Conservation (phyloP, 1,140 invertebrate genomes). For the Drosophila cardini region DNA sequence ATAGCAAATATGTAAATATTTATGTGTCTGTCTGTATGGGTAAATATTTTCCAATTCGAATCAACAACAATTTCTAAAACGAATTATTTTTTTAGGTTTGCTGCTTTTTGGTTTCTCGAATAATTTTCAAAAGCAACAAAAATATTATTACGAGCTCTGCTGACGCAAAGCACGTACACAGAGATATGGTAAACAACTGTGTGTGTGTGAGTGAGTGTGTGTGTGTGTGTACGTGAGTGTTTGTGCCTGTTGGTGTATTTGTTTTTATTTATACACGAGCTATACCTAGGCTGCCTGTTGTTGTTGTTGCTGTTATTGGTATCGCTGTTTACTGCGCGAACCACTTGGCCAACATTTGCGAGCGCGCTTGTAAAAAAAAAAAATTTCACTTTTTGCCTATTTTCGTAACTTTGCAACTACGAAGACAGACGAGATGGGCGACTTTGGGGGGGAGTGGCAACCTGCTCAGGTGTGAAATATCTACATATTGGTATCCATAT, state of each 20-base stretch:
- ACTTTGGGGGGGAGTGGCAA: constrained; percentile 28
- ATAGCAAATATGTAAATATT: constrained; percentile 2
- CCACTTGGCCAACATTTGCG: constrained; percentile 52
- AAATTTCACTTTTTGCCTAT: constrained; percentile 81
- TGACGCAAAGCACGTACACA: constrained; percentile 77
- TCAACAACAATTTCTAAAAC: constrained; percentile 48
- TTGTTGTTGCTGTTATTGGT: constrained; percentile 34
- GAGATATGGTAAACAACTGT: constrained; percentile 29
- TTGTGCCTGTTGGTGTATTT: constrained; percentile 33
- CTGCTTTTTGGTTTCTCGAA: constrained; percentile 24
- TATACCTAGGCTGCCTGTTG: constrained; percentile 38
- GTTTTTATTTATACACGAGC: constrained; percentile 52
- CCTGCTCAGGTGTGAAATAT: constrained; percentile 66
- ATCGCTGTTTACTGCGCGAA: constrained; percentile 22
- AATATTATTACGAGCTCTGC: constrained; percentile 53
- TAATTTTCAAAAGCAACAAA: constrained; percentile 44
- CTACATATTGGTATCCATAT: constrained; percentile 21
- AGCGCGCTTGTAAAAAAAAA: constrained; percentile 54
- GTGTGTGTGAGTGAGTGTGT: constrained; percentile 23
- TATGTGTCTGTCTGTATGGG: not conserved
- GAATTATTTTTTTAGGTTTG: constrained; percentile 51
- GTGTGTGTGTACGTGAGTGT: constrained; percentile 27
- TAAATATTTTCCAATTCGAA: constrained; percentile 24
- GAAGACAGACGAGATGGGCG: constrained; percentile 29
- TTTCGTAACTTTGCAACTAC: constrained; percentile 57